phyloP scores from a whole-genome alignment of 2,797 vertebrate species.

The Acanthopagrus latus region DNA sequence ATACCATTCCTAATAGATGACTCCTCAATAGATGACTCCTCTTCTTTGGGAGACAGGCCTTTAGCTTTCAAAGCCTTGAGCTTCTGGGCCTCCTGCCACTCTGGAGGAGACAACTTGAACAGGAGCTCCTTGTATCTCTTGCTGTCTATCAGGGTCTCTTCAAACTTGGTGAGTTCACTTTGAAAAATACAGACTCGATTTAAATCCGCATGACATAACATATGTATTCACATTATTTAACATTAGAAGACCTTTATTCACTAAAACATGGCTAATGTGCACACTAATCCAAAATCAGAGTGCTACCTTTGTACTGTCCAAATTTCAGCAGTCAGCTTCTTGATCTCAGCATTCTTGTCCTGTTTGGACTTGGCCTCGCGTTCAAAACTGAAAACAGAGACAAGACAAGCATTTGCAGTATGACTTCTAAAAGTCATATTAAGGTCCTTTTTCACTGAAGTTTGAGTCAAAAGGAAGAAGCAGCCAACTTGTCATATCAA shows the following conservation, averaged over 20 bases:
- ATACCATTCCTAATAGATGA: conserved; percentile 10
- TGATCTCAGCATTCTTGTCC: conserved; percentile 88
- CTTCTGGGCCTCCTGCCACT: conserved; percentile 87
- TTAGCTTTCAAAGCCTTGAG: conserved; percentile 51
- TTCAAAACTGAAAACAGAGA: conserved; percentile 85
- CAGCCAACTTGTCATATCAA: not conserved
- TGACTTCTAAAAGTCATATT: not conserved
- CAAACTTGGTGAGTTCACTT: conserved; percentile 89
- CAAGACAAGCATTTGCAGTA: not conserved
- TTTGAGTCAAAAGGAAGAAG: not conserved
- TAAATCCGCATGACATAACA: not conserved
- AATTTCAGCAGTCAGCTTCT: conserved; percentile 86
- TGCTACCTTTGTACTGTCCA: conserved; percentile 87
- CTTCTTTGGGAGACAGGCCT: conserved; percentile 22
- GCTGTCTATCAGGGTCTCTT: conserved; percentile 89
- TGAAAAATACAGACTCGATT: conserved; percentile 7
- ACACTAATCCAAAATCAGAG: not conserved
- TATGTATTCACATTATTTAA: not conserved
- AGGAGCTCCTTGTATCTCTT: conserved; percentile 90
- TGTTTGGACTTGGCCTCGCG: conserved; percentile 87
- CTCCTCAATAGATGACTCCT: conserved; percentile 21
- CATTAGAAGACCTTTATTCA: not conserved
- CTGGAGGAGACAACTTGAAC: conserved; percentile 89
- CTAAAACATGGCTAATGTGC: not conserved
- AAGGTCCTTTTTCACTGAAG: not conserved